These are phyloP conservation scores for Pseudomyrmex sp. DNA, from an alignment of 1,140 invertebrate genomes.

Conservation along the genomic window DNA sequence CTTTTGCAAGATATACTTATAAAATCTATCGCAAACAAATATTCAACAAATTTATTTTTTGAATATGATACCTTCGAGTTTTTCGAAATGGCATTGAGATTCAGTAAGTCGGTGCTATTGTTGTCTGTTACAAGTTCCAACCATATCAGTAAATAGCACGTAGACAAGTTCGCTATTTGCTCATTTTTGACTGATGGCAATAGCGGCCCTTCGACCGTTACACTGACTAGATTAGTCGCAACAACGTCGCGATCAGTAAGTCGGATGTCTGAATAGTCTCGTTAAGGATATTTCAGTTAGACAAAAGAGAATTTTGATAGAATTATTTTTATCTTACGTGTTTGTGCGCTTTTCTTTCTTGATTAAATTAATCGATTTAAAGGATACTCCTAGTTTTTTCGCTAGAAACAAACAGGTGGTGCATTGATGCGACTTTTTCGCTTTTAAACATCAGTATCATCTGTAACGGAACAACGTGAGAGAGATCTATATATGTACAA, in stretches of 20 bases:
- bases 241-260: constrained; percentile 74
- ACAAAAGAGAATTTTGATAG: background rate
- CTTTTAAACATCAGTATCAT: constrained; percentile 88
- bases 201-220: constrained; percentile 85
- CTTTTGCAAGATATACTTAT: constrained; percentile 1
- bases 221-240: constrained; percentile 76
- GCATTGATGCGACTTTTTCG: constrained; percentile 87
- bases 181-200: constrained; percentile 77
- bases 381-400: constrained; percentile 67
- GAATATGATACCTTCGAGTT: constrained; percentile 35
- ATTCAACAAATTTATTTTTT: background rate
- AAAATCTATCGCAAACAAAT: background rate
- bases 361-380: background rate
- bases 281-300: constrained; percentile 20
- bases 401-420: constrained; percentile 87
- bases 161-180: constrained; percentile 82
- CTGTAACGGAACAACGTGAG: constrained; percentile 82
- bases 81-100: background rate
- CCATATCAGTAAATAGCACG: constrained; percentile 84
- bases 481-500: background rate
- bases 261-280: constrained; percentile 78
- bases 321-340: background rate
- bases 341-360: background rate
- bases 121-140: constrained; percentile 78
- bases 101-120: constrained; percentile 18